Evolutionary conservation across 2,888 invertebrate genomes (phyloP).

Genomic region (Diarsia dahlii): DNA sequence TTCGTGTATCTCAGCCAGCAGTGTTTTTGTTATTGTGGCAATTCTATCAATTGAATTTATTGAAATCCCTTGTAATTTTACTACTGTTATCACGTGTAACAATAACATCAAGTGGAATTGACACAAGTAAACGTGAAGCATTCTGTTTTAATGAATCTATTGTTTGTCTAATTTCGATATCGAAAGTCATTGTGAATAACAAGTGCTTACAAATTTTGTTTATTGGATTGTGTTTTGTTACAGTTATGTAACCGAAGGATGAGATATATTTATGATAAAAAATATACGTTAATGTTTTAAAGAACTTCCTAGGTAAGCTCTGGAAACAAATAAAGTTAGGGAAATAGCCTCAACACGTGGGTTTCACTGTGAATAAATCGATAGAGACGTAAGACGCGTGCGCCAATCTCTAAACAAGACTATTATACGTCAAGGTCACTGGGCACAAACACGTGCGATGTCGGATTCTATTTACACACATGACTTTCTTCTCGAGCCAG

Average conservation of each 20-base stretch:
- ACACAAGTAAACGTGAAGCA: constrained; percentile 37
- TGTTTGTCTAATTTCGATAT: constrained; percentile 78
- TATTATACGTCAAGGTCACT: constrained; percentile 89
- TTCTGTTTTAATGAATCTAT: constrained; percentile 57
- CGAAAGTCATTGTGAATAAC: constrained; percentile 88
- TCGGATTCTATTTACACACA: constrained; percentile 92
- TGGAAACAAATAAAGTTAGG: constrained; percentile 79
- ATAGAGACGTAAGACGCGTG: constrained; percentile 88
- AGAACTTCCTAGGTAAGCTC: constrained; percentile 38
- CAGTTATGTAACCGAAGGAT: constrained; percentile 86
- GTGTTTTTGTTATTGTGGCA: constrained; percentile 89
- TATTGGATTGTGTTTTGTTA: constrained; percentile 77
- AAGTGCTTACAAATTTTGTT: constrained; percentile 79
- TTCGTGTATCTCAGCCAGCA: constrained; percentile 79
- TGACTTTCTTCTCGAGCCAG: constrained; percentile 92
- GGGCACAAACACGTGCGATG: constrained; percentile 91
- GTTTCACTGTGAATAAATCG: constrained; percentile 85
- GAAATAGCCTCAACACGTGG: constrained; percentile 83
- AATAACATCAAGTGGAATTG: constrained; percentile 38
- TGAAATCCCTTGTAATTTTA: constrained; percentile 41
- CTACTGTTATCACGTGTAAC: constrained; percentile 32
- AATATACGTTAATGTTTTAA: constrained; percentile 31
- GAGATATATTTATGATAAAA: constrained; percentile 67
- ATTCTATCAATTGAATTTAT: constrained; percentile 55
- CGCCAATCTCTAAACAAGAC: constrained; percentile 88